phyloP scores from a whole-genome alignment of 1,140 invertebrate genomes.

The Cotesia typhae region DNA sequence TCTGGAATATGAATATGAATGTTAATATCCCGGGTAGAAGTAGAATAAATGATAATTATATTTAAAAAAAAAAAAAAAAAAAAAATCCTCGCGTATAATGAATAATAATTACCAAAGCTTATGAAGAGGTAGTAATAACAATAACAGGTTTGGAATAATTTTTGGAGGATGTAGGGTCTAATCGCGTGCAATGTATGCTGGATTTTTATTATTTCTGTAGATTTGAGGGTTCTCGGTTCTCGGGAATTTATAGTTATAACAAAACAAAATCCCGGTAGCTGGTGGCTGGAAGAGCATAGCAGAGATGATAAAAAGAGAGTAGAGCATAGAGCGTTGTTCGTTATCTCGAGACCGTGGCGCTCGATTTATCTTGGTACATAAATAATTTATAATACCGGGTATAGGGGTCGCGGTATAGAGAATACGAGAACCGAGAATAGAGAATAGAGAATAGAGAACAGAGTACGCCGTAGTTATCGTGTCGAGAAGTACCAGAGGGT shows the following conservation, averaged over 20 bases:
- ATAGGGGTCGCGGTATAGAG: conserved; percentile 10
- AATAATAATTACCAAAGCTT: no score
- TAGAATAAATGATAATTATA: no score
- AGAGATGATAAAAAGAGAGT: conserved; percentile 7
- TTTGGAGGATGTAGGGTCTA: background rate
- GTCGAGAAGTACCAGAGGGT: conserved; percentile 4
- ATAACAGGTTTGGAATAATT: background rate
- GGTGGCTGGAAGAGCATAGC: background rate
- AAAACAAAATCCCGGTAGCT: conserved; percentile 21
- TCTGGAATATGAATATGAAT: no score
- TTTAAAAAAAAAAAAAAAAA: no score
- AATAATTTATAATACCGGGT: conserved; percentile 37
- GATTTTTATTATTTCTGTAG: conserved; percentile 9
- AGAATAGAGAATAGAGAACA: conserved; percentile 1
- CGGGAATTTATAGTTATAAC: conserved; percentile 27
- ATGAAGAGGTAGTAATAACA: no score
- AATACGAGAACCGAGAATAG: background rate
- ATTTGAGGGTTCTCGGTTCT: background rate
- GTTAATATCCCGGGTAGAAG: no score
- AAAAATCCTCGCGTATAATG: no score
- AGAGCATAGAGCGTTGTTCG: conserved; percentile 20
- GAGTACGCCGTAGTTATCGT: background rate
- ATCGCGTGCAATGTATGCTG: background rate
- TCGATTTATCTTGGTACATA: conserved; percentile 34
- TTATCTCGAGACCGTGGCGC: conserved; percentile 23